These are phyloP conservation scores for Pteropus rufus DNA, from an alignment of 2,797 vertebrate species.

Conservation along the genomic window DNA sequence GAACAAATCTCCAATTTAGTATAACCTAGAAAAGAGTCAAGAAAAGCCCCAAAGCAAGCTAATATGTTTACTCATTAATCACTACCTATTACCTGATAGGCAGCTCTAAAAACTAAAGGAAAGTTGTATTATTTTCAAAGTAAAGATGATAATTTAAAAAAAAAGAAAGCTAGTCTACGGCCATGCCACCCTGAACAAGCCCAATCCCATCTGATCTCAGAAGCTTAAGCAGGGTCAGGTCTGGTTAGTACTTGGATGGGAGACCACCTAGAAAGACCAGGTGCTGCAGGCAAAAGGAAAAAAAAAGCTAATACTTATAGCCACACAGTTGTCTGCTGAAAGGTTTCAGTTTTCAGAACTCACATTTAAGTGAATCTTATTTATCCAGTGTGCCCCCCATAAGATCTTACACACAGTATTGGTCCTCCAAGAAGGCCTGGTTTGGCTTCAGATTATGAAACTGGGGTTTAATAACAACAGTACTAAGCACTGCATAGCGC, in stretches of 20 bases:
- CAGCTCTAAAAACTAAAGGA: background rate
- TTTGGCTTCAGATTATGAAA: background rate
- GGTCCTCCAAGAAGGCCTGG: background rate
- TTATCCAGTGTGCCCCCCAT: background rate
- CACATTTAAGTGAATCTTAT: background rate
- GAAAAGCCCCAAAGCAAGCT: background rate
- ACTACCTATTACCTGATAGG: background rate
- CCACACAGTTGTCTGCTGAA: background rate
- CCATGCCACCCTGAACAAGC: too few relatives aligned
- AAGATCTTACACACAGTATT: background rate
- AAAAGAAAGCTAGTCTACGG: background rate
- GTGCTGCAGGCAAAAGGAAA: too few relatives aligned
- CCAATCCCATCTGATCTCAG: too few relatives aligned
- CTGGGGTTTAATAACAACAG: background rate
- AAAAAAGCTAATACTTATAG: background rate
- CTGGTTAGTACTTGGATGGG: too few relatives aligned
- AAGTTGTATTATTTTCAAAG: background rate
- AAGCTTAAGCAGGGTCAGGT: too few relatives aligned
- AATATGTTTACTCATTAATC: background rate
- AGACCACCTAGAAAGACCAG: too few relatives aligned
- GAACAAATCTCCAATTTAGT: background rate
- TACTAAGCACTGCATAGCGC: background rate
- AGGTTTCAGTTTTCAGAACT: background rate
- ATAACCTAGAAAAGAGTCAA: background rate
- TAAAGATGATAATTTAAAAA: background rate